Conservation (phyloP, 2,113 vertebrate genomes). For the Rhizomys pruinosus region DNA sequence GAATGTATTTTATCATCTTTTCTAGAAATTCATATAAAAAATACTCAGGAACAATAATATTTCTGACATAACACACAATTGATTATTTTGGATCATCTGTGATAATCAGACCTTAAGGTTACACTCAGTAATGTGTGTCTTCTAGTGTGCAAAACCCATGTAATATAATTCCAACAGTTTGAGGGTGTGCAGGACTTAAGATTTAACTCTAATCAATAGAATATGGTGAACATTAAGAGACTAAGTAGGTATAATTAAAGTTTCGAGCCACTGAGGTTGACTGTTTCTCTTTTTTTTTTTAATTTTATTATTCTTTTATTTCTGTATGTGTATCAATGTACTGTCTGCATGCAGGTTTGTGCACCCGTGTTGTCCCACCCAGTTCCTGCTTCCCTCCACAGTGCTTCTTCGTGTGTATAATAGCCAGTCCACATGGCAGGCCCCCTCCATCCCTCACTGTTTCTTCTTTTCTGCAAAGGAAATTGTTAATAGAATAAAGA, state of each 20-base stretch:
- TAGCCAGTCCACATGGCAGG: too few relatives aligned
- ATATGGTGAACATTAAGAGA: neutral
- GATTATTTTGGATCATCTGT: neutral
- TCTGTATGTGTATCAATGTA: too few relatives aligned
- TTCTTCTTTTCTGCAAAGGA: neutral
- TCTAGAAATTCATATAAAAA: neutral
- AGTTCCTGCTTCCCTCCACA: neutral
- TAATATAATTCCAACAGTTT: neutral
- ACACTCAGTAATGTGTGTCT: neutral
- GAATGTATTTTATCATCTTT: slow-evolving; percentile 20
- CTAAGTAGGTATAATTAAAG: neutral
- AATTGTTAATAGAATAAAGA: neutral
- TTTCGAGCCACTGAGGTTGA: neutral
- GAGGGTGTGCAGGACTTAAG: neutral
- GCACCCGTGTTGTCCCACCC: too few relatives aligned
- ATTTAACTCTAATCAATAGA: neutral
- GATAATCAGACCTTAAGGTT: neutral
- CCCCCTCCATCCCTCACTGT: neutral
- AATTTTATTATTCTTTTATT: too few relatives aligned
- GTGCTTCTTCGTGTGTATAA: neutral
- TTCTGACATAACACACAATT: neutral
- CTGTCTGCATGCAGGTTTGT: too few relatives aligned
- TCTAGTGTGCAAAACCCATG: neutral
- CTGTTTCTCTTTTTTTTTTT: neutral
- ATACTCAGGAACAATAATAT: neutral